Base-by-base conservation (phyloP, 2,113 vertebrate genomes). In the Thinocorus orbignyianus region DNA sequence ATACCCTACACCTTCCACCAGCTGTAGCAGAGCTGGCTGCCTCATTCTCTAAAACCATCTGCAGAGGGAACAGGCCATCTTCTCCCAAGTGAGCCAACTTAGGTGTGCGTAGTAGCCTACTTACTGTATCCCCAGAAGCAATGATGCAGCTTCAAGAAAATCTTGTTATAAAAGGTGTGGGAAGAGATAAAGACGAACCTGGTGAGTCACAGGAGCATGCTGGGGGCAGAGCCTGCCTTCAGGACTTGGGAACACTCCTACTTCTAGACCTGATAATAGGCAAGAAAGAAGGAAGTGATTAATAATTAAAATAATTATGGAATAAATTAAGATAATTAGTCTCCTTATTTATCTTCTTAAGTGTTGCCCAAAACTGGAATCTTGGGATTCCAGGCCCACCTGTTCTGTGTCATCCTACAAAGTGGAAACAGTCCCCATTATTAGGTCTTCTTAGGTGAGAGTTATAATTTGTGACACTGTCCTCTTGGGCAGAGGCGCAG, bases 311-410 rank as follows among this genome's bases (percentile, higher is more conserved):
- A 74, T 96, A 94, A 95, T 95, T 92, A 83, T 37, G 16, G 85
- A 90, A 96, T 93, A 92, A 66, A 91, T 95, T 95, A 95, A 82
- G n/a, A 42, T 90, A 94, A 93, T 96, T 91, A 66, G 41, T 46
- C 26, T 82, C 48, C 66, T 81, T 52, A 85, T 48, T 96, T 91
- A 82, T 93, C 74, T 37, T 81, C 79, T 30, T 9, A 66, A 92
- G 9, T 39, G 35, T 37, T 90, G 76, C 66, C 82, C 91, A 76
- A 79, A 91, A 86, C 81, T 69, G 77, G 94, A 95, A 93, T 91
- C 51, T 37, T 44, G 1, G 33, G 58, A 92, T 93, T 92, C 94
- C 82, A 83, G 79, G 51, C 46, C 24, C 28, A 68, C 79, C 1
- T 16, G 76, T 87, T 77, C 83, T 88, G 46, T 71, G 58, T 55